Evolutionary conservation across 2,888 invertebrate genomes (phyloP), one percentile per base, ranked within the genome.

Genomic region (Drosophila flavopinicola): DNA sequence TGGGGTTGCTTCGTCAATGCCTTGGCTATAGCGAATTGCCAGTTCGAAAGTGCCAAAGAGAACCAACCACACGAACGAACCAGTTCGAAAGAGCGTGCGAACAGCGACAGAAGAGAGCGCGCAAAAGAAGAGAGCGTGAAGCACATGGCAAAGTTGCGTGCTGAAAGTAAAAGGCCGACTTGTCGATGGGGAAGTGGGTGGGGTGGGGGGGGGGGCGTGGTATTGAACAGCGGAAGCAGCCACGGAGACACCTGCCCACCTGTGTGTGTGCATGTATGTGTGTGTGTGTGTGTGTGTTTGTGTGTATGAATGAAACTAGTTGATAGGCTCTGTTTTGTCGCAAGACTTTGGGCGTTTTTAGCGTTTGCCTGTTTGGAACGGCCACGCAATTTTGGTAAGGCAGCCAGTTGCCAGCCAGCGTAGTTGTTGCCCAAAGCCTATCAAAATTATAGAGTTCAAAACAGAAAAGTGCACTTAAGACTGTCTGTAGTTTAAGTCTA

Each of bases 1-100:
- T 78, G 89, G 88, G 89, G 89, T 90, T 90, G 90, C 85, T 87
- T 75, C 86, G 76, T 39, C 49, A 23, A 30, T 53, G 29, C 48
- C 30, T 9, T 30, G 51, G 38, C 41, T 20, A 42, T 30, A 35
- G 52, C 52, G 66, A 56, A 69, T 49, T 57, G 61, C 29, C 32
- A 73, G 65, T 76, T 83, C 82, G 84, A 84, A 84, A 79, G 35
- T 7, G 6, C 7, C 15, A 25, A 66, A 73, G 68, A 66, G 66
- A 47, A 44, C 60, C 25, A 17, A 6, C 20, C 20, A 53, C n/a
- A n/a, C n/a, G n/a, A n/a, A n/a, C 60, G 29, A 17, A 6, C 20
- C 20, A 53, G 27, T 64, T 70, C 76, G 76, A 76, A 76, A 63
- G 38, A 24, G 38, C 11, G 25, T 37, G 17, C 30, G 20, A 39